These are phyloP conservation scores for Geotrupes spiniger DNA, from an alignment of 2,888 invertebrate genomes.

Conservation along the genomic window DNA sequence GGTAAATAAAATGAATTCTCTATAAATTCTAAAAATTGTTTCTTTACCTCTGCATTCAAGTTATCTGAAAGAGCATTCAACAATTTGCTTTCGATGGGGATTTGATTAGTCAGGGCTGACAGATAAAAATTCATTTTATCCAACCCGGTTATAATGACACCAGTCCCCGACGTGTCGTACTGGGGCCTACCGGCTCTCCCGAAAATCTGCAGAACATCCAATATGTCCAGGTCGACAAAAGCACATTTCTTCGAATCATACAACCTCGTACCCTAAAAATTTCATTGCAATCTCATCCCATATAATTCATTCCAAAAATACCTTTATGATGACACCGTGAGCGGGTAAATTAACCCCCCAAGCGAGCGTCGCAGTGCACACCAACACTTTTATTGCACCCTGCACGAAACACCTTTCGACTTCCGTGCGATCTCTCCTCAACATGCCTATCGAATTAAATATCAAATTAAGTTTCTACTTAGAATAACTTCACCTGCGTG, in stretches of 20 bases:
- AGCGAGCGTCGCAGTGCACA: constrained; percentile 96
- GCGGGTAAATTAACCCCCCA: constrained; percentile 99
- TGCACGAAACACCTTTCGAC: constrained; percentile 89
- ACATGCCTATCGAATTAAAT: constrained; percentile 27
- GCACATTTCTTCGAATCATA: constrained; percentile 94
- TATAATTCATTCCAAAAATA: too few relatives aligned
- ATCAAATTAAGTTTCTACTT: background rate
- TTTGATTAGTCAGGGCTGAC: constrained; percentile 90
- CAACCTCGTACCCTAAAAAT: constrained; percentile 84
- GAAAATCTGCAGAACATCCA: constrained; percentile 98
- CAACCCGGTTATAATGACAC: constrained; percentile 91
- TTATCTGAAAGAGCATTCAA: constrained; percentile 90
- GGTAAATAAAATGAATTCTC: background rate
- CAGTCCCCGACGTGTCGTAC: constrained; percentile 91
- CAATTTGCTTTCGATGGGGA: constrained; percentile 98
- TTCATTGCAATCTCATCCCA: background rate
- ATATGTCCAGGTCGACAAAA: constrained; percentile 91
- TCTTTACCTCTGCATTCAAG: constrained; percentile 88
- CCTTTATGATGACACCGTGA: constrained; percentile 93
- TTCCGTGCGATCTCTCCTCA: constrained; percentile 35
- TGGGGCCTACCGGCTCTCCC: constrained; percentile 98
- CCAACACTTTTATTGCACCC: constrained; percentile 83
- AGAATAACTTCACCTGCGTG: constrained; percentile 83
- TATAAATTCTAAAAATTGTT: constrained; percentile 12
- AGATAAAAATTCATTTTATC: constrained; percentile 92